phyloP scores from a whole-genome alignment of 2,113 vertebrate species.

The Hylia prasina region DNA sequence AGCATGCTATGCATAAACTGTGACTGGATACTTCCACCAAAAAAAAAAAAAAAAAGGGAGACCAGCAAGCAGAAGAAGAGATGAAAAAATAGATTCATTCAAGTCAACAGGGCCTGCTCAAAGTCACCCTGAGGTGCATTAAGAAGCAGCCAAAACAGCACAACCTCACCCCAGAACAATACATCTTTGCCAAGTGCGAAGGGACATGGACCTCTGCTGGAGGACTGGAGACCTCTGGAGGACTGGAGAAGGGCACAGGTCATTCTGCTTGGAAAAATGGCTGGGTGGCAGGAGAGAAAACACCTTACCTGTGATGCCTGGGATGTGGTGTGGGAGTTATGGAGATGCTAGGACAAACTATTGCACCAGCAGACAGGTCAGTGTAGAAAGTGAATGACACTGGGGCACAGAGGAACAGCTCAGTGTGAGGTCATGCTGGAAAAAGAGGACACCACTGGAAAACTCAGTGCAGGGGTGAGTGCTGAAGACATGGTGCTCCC shows the following conservation, averaged over 20 bases:
- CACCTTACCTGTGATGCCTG: accelerated
- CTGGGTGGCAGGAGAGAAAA: neutral
- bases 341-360: neutral
- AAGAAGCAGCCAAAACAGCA: neutral
- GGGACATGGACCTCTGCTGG: neutral
- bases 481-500: neutral
- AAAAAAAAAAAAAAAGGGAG: neutral
- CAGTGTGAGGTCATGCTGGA: neutral
- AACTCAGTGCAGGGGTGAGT: neutral
- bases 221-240: too few species aligned
- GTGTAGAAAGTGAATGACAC: neutral
- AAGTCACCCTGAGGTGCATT: constrained; percentile 4
- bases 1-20: neutral
- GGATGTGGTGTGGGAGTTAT: accelerated
- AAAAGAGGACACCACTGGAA: neutral
- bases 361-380: neutral
- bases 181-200: neutral
- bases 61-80: neutral
- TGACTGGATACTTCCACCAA: neutral
- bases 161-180: neutral
- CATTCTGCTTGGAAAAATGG: neutral
- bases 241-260: neutral
- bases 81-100: constrained; percentile 13
- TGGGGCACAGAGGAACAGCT: neutral
- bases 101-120: neutral